Base-by-base conservation (phyloP, 2,113 vertebrate species). In the Pachypanchax playfairii region DNA sequence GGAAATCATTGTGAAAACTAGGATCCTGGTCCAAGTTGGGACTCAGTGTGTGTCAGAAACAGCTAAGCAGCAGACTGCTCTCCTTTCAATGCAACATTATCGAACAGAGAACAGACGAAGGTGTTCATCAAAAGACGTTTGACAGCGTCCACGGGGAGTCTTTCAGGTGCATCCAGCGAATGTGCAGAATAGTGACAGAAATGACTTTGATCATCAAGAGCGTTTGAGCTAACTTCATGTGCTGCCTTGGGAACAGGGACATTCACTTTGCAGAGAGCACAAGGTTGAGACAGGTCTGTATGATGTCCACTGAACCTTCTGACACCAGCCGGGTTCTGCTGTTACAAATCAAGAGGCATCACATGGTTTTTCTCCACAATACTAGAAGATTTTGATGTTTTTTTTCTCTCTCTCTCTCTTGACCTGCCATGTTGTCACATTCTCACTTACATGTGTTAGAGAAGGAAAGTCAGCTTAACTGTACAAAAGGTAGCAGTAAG, bases 141-240 rank as follows among this genome's bases (percentile, higher is more conserved):
- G 62, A 65, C 51, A 52, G 22, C 6, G 36, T 65, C 31, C 50
- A 53, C 61, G 46, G 62, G 12, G 62, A 51, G 9, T 6, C 47
- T 47, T 25, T 60, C 44, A 44, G 39, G 65, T 46, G 57, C 41
- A 36, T 52, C 48, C 29, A 24, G 48, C 31, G 36, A 51, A 36
- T n/a, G 31, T 43, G 36, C 14, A 14, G 47, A 59, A 46, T 36
- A 57, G 31, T 25, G 47, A 43, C 38, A 52, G 42, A 46, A 52
- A 51, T 5, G 6, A 59, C 48, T 44, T 60, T 11, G 66, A 60
- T 69, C 31, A 60, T 69, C 54, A 36, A 46, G 4, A 12, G 41
- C 21, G 44, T 65, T 31, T 25, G n/a, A 26, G 42, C 22, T 10
- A 44, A 43, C 49, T 60, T 69, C 25, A 46, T 21, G 57, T 9